Evolutionary conservation across 2,113 vertebrate species (phyloP).

Genomic region (Globicephala melas): DNA sequence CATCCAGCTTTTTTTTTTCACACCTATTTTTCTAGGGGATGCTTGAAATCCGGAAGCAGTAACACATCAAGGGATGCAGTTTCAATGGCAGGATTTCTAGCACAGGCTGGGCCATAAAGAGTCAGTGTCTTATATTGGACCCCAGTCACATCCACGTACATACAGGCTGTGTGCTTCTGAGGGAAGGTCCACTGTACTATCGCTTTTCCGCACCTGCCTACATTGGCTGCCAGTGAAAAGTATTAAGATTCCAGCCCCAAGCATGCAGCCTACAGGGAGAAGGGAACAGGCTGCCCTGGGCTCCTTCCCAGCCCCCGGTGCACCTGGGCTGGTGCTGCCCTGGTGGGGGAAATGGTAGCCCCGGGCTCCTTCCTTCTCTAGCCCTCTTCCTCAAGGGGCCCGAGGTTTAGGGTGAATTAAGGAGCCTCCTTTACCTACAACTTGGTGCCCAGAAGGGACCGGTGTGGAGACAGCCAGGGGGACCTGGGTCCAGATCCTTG

Average conservation of each 20-base stretch:
- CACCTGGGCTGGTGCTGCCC: background rate
- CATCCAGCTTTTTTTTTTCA: background rate
- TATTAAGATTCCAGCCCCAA: background rate
- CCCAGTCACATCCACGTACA: accelerated
- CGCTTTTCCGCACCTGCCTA: background rate
- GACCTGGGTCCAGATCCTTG: background rate
- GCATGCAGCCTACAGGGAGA: background rate
- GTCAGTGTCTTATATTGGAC: background rate
- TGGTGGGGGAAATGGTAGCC: background rate
- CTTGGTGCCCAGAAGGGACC: background rate
- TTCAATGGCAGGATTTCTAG: background rate
- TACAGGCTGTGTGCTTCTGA: background rate
- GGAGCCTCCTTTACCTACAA: background rate
- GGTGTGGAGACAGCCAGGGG: background rate
- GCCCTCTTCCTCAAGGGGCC: background rate
- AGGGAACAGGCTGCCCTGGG: background rate
- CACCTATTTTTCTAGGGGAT: background rate
- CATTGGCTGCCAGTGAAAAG: background rate
- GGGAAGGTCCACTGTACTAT: background rate
- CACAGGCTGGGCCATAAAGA: background rate
- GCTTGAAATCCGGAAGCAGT: background rate
- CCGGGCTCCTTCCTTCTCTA: background rate
- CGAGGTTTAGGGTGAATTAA: background rate
- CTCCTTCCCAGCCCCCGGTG: background rate
- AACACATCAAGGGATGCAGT: background rate